Percentiles rank a stretch among this genome's conserved stretches.
Conservation (phyloP, 92 coral and sea anemone species). For the Scolanthus callimorphus region DNA sequence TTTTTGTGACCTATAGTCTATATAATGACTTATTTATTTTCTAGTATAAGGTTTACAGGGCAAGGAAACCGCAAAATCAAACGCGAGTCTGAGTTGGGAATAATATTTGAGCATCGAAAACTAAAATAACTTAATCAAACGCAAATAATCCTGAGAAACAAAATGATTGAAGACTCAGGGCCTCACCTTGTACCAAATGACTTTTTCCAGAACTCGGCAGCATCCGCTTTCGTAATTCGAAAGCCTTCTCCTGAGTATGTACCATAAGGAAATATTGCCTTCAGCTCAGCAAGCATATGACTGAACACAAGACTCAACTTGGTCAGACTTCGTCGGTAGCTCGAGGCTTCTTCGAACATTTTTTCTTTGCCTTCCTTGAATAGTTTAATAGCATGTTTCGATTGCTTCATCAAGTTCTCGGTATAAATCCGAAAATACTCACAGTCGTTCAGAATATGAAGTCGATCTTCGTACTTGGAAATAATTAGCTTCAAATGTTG, state of each 20-base stretch:
- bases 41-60: too few relatives aligned
- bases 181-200: slow-evolving; percentile 88
- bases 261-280: slow-evolving; percentile 96
- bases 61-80: too few relatives aligned
- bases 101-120: too few relatives aligned
- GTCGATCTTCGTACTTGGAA: slow-evolving; percentile 92
- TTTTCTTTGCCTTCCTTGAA: slow-evolving; percentile 98
- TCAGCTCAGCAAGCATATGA: slow-evolving; percentile 97
- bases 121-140: too few relatives aligned
- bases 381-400: slow-evolving; percentile 94
- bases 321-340: slow-evolving; percentile 84
- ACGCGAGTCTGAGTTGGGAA: too few relatives aligned
- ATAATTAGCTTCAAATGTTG: slow-evolving; percentile 94
- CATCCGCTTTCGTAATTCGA: slow-evolving; percentile 93
- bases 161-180: too few relatives aligned
- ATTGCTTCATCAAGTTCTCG: slow-evolving; percentile 94
- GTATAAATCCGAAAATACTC: slow-evolving; percentile 97
- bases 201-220: slow-evolving; percentile 97
- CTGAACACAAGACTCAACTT: slow-evolving; percentile 93
- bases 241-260: slow-evolving; percentile 91
- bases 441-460: slow-evolving; percentile 92
- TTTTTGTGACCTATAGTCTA: too few relatives aligned
- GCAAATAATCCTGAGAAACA: too few relatives aligned
- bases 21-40: too few relatives aligned
- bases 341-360: slow-evolving; percentile 91